Evolutionary conservation across 2,888 invertebrate genomes (phyloP).

Genomic region (Smittia aterrima): DNA sequence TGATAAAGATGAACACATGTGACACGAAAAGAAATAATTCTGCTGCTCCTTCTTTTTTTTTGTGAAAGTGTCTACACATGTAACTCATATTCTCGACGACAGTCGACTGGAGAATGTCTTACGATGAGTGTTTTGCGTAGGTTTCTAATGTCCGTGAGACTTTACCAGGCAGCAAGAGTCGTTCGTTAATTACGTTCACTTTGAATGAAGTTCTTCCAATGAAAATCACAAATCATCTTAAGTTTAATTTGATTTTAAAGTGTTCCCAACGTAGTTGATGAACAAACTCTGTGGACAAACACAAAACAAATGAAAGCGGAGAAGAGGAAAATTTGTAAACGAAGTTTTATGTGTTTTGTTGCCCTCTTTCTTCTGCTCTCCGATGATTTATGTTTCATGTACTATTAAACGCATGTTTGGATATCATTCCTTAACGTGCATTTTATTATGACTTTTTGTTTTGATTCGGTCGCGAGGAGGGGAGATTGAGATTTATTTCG

Average conservation of each 20-base stretch:
- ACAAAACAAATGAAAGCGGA: conserved; percentile 1
- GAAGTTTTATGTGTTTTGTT: conserved; percentile 27
- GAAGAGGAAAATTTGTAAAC: conserved; percentile 19
- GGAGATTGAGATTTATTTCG: conserved; percentile 7
- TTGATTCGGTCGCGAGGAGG: conserved; percentile 15
- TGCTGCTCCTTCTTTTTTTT: conserved; percentile 9
- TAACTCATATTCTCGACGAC: conserved; percentile 1
- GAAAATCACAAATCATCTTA: too few relatives aligned
- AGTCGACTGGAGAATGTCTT: background rate
- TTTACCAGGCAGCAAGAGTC: background rate
- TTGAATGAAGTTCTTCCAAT: too few relatives aligned
- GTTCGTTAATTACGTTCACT: too few relatives aligned
- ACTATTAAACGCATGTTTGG: conserved; percentile 39
- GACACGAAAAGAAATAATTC: conserved; percentile 21
- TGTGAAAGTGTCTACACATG: conserved; percentile 25
- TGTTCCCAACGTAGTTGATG: too few relatives aligned
- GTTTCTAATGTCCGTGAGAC: background rate
- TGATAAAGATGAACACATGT: conserved; percentile 41
- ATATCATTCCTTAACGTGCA: conserved; percentile 37
- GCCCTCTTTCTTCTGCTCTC: background rate
- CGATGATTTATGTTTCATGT: conserved; percentile 25
- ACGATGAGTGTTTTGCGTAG: background rate
- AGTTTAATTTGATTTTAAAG: too few relatives aligned
- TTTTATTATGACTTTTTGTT: conserved; percentile 35
- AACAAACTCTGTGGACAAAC: background rate